Conservation (phyloP, 2,113 vertebrate genomes). For the Limnothrissa miodon region DNA sequence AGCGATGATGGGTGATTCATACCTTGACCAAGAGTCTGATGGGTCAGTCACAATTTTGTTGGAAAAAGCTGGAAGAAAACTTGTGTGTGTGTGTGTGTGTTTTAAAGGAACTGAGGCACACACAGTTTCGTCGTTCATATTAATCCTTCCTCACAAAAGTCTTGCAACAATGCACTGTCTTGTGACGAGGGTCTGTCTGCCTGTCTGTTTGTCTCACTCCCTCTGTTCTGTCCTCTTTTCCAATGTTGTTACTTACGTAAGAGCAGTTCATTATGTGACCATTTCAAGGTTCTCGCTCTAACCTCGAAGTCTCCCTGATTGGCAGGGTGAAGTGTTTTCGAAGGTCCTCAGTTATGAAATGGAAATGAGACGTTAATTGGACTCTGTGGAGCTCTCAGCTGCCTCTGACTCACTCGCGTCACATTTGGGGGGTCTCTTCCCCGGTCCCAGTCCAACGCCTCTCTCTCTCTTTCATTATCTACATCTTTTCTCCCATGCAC, state of each 20-base stretch:
- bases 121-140: background rate
- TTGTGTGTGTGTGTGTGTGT: background rate
- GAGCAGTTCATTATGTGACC: slow-evolving; percentile 2
- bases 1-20: background rate
- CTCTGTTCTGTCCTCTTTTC: background rate
- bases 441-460: background rate
- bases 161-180: background rate
- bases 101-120: background rate
- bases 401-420: slow-evolving; percentile 42
- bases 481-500: slow-evolving; percentile 16
- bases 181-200: background rate
- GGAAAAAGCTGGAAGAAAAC: background rate
- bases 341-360: slow-evolving; percentile 26
- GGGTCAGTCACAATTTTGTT: background rate
- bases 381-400: slow-evolving; percentile 33
- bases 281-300: slow-evolving; percentile 29
- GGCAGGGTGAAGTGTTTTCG: slow-evolving; percentile 38
- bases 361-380: slow-evolving; percentile 39
- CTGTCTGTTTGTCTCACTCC: background rate
- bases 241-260: slow-evolving; percentile 9
- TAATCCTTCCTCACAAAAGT: background rate
- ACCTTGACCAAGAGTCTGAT: background rate
- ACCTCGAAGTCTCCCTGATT: slow-evolving; percentile 40
- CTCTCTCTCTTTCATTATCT: background rate
- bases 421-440: slow-evolving; percentile 32